phyloP scores from a whole-genome alignment of 1,140 invertebrate genomes.

The Drosophila navojoa region DNA sequence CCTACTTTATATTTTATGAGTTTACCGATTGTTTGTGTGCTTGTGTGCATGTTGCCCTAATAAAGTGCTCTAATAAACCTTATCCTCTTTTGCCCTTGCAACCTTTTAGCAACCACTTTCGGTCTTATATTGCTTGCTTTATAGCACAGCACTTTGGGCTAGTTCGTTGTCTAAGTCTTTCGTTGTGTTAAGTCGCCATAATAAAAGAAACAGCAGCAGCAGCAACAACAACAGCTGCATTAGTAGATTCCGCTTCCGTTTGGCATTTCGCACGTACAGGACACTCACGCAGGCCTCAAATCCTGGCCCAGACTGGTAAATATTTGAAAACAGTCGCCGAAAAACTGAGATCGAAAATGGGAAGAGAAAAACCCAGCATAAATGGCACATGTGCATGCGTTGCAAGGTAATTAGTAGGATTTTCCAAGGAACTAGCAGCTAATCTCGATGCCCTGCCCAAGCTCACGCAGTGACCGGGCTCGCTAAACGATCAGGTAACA shows the following conservation, averaged over 20 bases:
- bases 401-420: slow-evolving; percentile 40
- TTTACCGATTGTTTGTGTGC: too few species aligned
- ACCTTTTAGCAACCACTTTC: slow-evolving; percentile 3
- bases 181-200: slow-evolving; percentile 20
- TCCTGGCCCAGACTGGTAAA: slow-evolving; percentile 37
- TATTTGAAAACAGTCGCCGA: slow-evolving; percentile 45
- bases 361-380: slow-evolving; percentile 34
- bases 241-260: slow-evolving; percentile 60
- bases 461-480: slow-evolving; percentile 29
- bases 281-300: slow-evolving; percentile 14
- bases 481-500: slow-evolving; percentile 30
- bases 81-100: slow-evolving; percentile 1
- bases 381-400: slow-evolving; percentile 42
- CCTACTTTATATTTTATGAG: slow-evolving; percentile 3
- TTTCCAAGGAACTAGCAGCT: slow-evolving; percentile 51
- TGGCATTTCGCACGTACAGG: slow-evolving; percentile 64
- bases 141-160: slow-evolving; percentile 16
- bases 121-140: slow-evolving; percentile 29
- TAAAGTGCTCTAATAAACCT: too few species aligned
- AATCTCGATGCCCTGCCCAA: slow-evolving; percentile 44
- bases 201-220: slow-evolving; percentile 21
- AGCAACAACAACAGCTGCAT: slow-evolving; percentile 6
- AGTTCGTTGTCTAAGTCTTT: slow-evolving; percentile 60
- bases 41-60: too few species aligned
- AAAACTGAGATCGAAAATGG: background rate